Conservation (phyloP, 2,888 invertebrate species). For the Drosophila pegasa region DNA sequence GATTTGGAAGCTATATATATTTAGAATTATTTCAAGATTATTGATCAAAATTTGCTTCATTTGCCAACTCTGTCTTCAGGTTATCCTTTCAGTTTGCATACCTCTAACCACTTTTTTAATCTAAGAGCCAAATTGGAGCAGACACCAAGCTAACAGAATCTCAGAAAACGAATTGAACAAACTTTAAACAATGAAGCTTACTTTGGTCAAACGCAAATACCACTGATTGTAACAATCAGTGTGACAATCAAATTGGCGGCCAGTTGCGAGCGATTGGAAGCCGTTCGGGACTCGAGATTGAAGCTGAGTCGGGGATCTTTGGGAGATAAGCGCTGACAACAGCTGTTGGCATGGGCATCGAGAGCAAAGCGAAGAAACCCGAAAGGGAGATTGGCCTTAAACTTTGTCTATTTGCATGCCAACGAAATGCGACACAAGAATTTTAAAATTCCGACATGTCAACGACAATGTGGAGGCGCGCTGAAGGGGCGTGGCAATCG, state of each 20-base stretch:
- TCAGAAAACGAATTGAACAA: constrained; percentile 22
- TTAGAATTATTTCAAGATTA: not conserved
- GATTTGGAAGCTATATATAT: too few species aligned
- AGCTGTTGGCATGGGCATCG: constrained; percentile 57
- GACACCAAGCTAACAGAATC: constrained; percentile 23
- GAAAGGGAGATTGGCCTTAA: constrained; percentile 57
- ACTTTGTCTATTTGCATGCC: constrained; percentile 73
- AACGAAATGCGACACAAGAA: constrained; percentile 64
- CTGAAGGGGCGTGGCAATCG: constrained; percentile 52
- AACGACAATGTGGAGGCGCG: constrained; percentile 41
- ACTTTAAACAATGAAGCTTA: constrained; percentile 63
- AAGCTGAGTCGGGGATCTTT: constrained; percentile 28
- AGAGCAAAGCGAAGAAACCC: constrained; percentile 32
- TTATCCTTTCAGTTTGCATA: constrained; percentile 36
- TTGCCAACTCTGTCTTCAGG: constrained; percentile 5
- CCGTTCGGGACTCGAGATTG: constrained; percentile 15
- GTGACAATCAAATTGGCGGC: constrained; percentile 71
- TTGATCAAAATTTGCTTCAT: not conserved
- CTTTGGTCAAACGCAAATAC: constrained; percentile 73
- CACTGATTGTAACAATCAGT: constrained; percentile 79
- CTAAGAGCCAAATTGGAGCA: constrained; percentile 48
- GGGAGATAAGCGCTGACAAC: constrained; percentile 61
- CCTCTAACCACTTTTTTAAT: constrained; percentile 62
- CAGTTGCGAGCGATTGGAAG: constrained; percentile 41
- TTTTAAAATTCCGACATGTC: constrained; percentile 74